A percentile compares a stretch with the other conserved stretches of the same genome.
These are phyloP conservation scores for Patagioenas fasciata DNA, from an alignment of 2,113 vertebrate species.

Conservation along the genomic window DNA sequence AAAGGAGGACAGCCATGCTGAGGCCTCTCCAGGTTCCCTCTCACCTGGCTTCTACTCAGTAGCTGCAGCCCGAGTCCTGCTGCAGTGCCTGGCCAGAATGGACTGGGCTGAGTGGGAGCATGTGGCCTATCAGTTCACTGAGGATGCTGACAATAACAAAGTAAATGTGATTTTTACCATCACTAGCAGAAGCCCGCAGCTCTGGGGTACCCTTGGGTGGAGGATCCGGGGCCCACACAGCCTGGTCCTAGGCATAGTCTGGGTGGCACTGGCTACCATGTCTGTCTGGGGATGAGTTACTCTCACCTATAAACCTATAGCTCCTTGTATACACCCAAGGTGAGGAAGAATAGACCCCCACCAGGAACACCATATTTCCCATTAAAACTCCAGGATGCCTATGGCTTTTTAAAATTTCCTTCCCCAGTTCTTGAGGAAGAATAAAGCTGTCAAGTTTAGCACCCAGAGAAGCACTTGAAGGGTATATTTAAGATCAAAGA, in stretches of 20 bases:
- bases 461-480: not conserved
- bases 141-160: not conserved
- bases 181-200: not conserved
- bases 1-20: not conserved
- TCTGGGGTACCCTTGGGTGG: not conserved
- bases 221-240: not conserved
- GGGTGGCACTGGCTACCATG: rapidly evolving
- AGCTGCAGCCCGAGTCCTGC: not conserved
- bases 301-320: not conserved
- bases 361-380: not conserved
- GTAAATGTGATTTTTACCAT: too few species aligned
- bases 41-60: not conserved
- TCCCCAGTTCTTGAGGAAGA: not conserved
- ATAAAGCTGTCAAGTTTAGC: not conserved
- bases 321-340: not conserved
- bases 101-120: not conserved
- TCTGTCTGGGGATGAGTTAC: not conserved
- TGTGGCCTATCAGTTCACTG: rapidly evolving
- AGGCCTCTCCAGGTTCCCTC: not conserved
- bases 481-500: not conserved
- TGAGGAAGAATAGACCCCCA: not conserved
- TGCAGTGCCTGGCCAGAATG: not conserved
- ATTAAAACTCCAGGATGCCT: not conserved
- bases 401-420: not conserved
- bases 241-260: not conserved